phyloP scores from a whole-genome alignment of 2,888 invertebrate genomes.

The Eilema caniola region DNA sequence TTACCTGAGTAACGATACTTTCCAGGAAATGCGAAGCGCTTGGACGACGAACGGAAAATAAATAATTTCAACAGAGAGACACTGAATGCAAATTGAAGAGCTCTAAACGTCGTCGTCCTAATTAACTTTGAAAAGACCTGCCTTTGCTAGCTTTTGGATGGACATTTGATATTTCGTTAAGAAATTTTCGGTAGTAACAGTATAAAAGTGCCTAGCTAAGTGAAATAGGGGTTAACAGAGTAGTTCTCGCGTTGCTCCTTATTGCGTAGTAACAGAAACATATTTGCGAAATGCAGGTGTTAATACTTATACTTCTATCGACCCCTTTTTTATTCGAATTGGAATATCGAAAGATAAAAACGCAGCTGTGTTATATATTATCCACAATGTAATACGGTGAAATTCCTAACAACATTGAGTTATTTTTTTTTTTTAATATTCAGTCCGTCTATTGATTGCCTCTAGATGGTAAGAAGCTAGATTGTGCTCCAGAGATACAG shows the following conservation, averaged over 20 bases:
- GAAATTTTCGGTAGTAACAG: background rate
- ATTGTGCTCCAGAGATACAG: too few species aligned
- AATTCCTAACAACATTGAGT: too few species aligned
- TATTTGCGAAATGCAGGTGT: background rate
- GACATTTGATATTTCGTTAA: background rate
- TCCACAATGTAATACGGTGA: background rate
- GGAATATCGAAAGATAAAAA: background rate
- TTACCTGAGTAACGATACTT: background rate
- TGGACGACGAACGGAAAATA: slow-evolving; percentile 17
- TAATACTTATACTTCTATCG: too few species aligned
- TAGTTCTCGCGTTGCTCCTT: background rate
- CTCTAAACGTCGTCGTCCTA: slow-evolving; percentile 25
- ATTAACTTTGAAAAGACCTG: slow-evolving; percentile 30
- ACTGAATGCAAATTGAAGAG: slow-evolving; percentile 30
- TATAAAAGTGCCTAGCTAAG: background rate
- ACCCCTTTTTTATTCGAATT: background rate
- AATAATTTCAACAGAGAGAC: slow-evolving; percentile 20
- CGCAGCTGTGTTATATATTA: background rate
- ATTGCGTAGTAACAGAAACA: background rate
- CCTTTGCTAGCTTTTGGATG: background rate
- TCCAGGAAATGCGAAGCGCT: slow-evolving; percentile 7
- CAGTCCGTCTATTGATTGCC: background rate
- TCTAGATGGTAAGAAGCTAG: too few species aligned
- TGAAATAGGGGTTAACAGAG: background rate
- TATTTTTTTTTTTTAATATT: background rate